Evolutionary conservation across 37 sponge, comb jelly and placozoan species (phyloP).

Genomic region (Oopsacas minuta): DNA sequence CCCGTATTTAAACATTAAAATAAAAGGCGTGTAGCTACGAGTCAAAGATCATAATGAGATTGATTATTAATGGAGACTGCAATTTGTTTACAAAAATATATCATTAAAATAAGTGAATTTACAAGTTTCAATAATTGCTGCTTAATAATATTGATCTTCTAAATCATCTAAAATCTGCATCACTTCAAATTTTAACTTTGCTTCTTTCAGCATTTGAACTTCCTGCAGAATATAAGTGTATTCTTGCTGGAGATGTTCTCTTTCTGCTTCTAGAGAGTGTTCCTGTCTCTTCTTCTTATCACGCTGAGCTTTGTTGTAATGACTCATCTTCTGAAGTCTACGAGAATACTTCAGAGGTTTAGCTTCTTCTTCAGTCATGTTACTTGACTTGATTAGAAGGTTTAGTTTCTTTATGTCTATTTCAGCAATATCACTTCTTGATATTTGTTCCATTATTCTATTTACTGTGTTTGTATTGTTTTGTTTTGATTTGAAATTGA

Average conservation of each 20-base stretch:
- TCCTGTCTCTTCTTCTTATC: slow-evolving; percentile 14
- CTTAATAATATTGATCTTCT: not conserved
- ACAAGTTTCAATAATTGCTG: not conserved
- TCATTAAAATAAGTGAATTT: not conserved
- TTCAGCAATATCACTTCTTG: not conserved
- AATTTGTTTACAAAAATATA: too few relatives aligned
- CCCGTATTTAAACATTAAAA: too few relatives aligned
- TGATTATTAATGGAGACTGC: too few relatives aligned
- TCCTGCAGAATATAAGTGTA: not conserved
- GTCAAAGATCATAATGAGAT: too few relatives aligned
- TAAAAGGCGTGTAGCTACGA: too few relatives aligned
- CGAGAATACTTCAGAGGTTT: not conserved
- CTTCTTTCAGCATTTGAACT: slow-evolving; percentile 6
- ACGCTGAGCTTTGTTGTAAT: not conserved
- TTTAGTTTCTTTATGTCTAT: slow-evolving; percentile 10
- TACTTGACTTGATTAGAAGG: not conserved
- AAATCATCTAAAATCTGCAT: slow-evolving; percentile 8
- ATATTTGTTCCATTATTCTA: not conserved
- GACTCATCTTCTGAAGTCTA: slow-evolving; percentile 6
- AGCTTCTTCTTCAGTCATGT: not conserved
- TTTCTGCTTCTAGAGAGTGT: not conserved
- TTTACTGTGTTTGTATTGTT: not conserved
- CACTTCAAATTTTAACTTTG: not conserved
- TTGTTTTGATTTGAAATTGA: not conserved
- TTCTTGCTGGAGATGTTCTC: not conserved